Evolutionary conservation across 2,888 invertebrate species (phyloP).

Genomic region (Spodoptera exigua): DNA sequence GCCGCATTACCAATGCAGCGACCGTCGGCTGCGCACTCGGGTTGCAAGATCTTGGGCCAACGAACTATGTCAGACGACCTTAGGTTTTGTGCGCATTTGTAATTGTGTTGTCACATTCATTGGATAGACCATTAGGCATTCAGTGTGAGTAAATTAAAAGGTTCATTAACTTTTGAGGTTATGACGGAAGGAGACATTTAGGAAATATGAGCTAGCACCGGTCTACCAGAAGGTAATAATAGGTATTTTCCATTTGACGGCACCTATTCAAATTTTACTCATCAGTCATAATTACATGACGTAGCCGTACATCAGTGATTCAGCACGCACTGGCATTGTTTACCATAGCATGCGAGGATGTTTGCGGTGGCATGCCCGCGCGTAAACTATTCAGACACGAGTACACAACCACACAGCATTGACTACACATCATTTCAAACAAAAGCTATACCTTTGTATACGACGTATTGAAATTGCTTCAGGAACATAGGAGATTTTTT

Average conservation of each 20-base stretch:
- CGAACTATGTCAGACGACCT: constrained; percentile 40
- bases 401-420: constrained; percentile 9
- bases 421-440: neutral
- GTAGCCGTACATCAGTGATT: constrained; percentile 17
- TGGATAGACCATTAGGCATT: constrained; percentile 5
- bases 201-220: neutral
- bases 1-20: constrained; percentile 41
- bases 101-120: constrained; percentile 19
- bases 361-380: constrained; percentile 32
- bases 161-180: constrained; percentile 39
- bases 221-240: neutral
- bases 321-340: constrained; percentile 32
- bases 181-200: constrained; percentile 2
- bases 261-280: constrained; percentile 9
- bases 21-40: constrained; percentile 36
- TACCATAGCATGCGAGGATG: constrained; percentile 28
- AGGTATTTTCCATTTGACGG: neutral
- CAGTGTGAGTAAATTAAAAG: constrained; percentile 11
- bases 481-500: too few species aligned
- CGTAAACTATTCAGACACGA: constrained; percentile 32
- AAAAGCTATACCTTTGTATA: too few species aligned
- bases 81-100: constrained; percentile 31
- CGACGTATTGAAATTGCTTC: too few species aligned
- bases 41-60: constrained; percentile 46
- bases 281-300: constrained; percentile 21